Conservation (phyloP, 2,113 vertebrate genomes). For the Orycteropus afer region DNA sequence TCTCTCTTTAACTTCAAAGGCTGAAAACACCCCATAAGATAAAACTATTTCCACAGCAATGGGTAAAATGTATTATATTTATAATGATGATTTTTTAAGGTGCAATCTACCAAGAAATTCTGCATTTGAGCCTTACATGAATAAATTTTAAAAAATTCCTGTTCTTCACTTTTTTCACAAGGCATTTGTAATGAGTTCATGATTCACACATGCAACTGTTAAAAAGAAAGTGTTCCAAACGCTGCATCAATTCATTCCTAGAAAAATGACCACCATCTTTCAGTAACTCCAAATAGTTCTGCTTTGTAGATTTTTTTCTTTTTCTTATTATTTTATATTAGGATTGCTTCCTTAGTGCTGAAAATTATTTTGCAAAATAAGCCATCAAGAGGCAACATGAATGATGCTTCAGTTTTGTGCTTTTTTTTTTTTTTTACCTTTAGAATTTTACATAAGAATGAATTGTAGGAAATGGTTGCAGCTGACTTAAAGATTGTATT, state of each 20-base stretch:
- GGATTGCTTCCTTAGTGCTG: not conserved
- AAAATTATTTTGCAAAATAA: not conserved
- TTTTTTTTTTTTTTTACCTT: conserved; percentile 18
- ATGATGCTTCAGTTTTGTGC: not conserved
- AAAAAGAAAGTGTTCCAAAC: not conserved
- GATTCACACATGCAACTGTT: not conserved
- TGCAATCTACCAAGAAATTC: not conserved
- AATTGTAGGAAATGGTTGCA: not conserved
- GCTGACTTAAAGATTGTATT: conserved; percentile 3
- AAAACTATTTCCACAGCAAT: not conserved
- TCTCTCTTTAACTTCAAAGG: not conserved
- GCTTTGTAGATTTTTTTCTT: not conserved
- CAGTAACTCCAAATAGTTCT: not conserved
- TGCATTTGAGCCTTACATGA: not conserved
- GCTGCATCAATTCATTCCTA: not conserved
- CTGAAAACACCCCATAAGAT: conserved; percentile 12
- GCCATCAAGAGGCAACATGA: not conserved
- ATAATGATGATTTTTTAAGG: not conserved
- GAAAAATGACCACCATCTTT: conserved; percentile 6
- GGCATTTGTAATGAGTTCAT: not conserved
- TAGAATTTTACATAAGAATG: not conserved
- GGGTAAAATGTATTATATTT: not conserved
- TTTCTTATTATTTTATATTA: no score
- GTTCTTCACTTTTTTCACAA: not conserved
- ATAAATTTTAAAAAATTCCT: not conserved